These are phyloP conservation scores for Lobophora halterata DNA, from an alignment of 2,888 invertebrate genomes.

Conservation along the genomic window DNA sequence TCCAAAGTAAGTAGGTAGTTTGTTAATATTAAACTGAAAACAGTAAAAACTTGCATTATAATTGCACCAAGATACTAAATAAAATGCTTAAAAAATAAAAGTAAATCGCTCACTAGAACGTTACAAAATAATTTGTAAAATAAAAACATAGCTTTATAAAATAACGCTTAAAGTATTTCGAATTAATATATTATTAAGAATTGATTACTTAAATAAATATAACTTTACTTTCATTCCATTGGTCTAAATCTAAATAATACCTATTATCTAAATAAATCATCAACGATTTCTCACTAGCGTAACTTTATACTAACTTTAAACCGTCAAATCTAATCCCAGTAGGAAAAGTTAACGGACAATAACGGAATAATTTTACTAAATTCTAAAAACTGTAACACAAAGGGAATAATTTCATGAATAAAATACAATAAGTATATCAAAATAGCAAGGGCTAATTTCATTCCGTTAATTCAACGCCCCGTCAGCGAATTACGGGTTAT, in stretches of 20 bases:
- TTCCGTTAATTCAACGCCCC: no score
- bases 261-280: slow-evolving; percentile 52
- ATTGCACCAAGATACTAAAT: slow-evolving; percentile 68
- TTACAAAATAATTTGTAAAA: slow-evolving; percentile 50
- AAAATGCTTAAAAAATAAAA: slow-evolving; percentile 66
- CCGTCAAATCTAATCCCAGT: slow-evolving; percentile 25
- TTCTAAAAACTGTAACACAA: slow-evolving; percentile 34
- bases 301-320: slow-evolving; percentile 35
- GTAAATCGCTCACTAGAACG: slow-evolving; percentile 37
- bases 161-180: slow-evolving; percentile 44
- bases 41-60: slow-evolving; percentile 48
- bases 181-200: slow-evolving; percentile 58
- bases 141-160: no score
- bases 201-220: slow-evolving; percentile 58
- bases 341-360: no score
- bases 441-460: slow-evolving; percentile 5
- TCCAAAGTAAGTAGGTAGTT: slow-evolving; percentile 48
- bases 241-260: slow-evolving; percentile 47
- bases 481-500: no score
- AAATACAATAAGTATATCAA: slow-evolving; percentile 4
- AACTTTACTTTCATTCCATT: slow-evolving; percentile 35
- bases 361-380: slow-evolving; percentile 25
- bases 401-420: slow-evolving; percentile 60
- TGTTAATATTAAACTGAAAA: slow-evolving; percentile 40
- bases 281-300: slow-evolving; percentile 55